Evolutionary conservation across 2,113 vertebrate genomes (phyloP).

Genomic region (Colaptes auratus): DNA sequence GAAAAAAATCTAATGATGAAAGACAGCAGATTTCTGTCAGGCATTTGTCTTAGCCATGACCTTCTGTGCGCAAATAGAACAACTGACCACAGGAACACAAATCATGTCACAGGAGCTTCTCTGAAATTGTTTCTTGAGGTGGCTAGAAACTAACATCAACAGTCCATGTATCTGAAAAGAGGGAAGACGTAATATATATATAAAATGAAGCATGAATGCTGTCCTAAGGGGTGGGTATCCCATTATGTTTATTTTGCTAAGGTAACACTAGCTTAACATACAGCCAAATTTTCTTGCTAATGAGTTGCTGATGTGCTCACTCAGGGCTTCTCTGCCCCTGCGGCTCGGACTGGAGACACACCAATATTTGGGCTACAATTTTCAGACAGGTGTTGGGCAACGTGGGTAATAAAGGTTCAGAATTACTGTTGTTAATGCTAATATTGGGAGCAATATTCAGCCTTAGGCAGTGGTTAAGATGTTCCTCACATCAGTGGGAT

Average conservation of each 20-base stretch:
- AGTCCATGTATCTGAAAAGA: background rate
- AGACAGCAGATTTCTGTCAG: constrained; percentile 50
- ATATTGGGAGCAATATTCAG: background rate
- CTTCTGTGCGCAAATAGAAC: constrained; percentile 47
- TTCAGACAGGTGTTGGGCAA: background rate
- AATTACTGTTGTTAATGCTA: background rate
- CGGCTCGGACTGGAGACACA: background rate
- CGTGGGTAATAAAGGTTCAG: background rate
- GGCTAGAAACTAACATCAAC: background rate
- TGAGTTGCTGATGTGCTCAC: background rate
- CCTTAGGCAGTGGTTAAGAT: background rate
- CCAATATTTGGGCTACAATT: background rate
- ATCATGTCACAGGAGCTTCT: constrained; percentile 5
- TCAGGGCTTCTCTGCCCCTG: background rate
- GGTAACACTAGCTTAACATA: background rate
- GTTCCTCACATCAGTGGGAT: background rate
- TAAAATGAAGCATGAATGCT: too few species aligned
- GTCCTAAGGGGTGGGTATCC: background rate
- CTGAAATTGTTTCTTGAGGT: constrained; percentile 19
- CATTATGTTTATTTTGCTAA: background rate
- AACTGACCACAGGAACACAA: constrained; percentile 57
- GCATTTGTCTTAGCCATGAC: constrained; percentile 55
- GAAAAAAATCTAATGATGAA: constrained; percentile 45
- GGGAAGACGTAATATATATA: too few species aligned
- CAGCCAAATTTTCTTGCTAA: background rate